Percentiles rank a stretch among this genome's conserved stretches.
These are phyloP conservation scores for Saturnia pavonia DNA, from an alignment of 2,888 invertebrate genomes.

Conservation along the genomic window DNA sequence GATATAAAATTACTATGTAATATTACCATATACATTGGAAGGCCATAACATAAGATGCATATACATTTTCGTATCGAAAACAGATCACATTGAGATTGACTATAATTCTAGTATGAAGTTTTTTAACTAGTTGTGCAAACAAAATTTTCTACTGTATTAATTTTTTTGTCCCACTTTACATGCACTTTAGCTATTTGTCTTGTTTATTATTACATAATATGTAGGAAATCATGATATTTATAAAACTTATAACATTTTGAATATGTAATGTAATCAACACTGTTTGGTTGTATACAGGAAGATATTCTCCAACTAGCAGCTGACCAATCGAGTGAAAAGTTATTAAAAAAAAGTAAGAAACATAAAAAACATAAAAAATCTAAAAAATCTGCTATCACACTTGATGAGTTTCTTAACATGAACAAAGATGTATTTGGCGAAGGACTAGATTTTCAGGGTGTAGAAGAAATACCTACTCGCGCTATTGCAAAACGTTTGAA, in stretches of 20 bases:
- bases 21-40: too few relatives aligned
- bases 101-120: too few relatives aligned
- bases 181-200: background rate
- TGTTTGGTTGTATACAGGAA: constrained; percentile 50
- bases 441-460: constrained; percentile 69
- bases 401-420: constrained; percentile 77
- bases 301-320: constrained; percentile 66
- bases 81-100: too few relatives aligned
- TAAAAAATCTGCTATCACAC: constrained; percentile 71
- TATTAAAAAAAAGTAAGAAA: constrained; percentile 61
- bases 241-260: background rate
- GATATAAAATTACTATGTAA: background rate
- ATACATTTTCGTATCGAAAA: too few relatives aligned
- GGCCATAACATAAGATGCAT: too few relatives aligned
- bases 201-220: background rate
- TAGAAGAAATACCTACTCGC: constrained; percentile 73
- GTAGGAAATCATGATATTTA: background rate
- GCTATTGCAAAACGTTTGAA: constrained; percentile 64
- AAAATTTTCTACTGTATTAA: background rate
- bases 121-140: too few relatives aligned
- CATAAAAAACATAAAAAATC: constrained; percentile 75
- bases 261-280: background rate
- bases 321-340: constrained; percentile 51
- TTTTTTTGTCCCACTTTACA: background rate
- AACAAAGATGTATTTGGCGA: constrained; percentile 77